phyloP scores from a whole-genome alignment of 2,888 invertebrate genomes.

The Acheta domesticus region DNA sequence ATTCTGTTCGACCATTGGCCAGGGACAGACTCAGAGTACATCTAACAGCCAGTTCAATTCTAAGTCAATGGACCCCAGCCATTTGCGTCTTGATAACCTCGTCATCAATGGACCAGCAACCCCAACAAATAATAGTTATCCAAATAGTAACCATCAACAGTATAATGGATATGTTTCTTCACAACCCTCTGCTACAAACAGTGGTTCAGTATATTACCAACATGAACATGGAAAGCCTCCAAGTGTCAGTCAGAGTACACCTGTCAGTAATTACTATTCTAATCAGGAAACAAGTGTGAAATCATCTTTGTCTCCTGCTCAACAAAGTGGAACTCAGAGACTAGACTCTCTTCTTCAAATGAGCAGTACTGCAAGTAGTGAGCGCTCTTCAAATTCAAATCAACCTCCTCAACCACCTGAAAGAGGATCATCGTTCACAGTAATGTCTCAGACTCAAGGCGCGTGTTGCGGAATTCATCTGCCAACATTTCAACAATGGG shows the following conservation, averaged over 20 bases:
- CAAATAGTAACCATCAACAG: conserved; percentile 31
- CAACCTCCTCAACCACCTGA: conserved; percentile 68
- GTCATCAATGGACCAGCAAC: conserved; percentile 47
- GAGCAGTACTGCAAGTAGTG: conserved; percentile 19
- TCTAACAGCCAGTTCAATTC: conserved; percentile 22
- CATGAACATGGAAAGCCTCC: conserved; percentile 22
- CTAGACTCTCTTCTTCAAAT: conserved; percentile 39
- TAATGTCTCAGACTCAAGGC: conserved; percentile 67
- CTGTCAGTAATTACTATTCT: conserved; percentile 23
- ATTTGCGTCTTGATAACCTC: conserved; percentile 47
- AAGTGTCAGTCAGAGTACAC: neutral
- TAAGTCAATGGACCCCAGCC: conserved; percentile 41
- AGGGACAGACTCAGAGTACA: conserved; percentile 36
- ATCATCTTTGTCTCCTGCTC: neutral
- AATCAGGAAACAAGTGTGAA: conserved; percentile 20
- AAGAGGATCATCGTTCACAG: conserved; percentile 81
- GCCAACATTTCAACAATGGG: conserved; percentile 35
- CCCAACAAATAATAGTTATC: conserved; percentile 37
- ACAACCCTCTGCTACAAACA: conserved; percentile 24
- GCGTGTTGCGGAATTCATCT: conserved; percentile 46
- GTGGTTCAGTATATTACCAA: conserved; percentile 26
- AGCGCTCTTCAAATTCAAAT: neutral
- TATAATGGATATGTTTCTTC: conserved; percentile 30
- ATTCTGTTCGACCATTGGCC: conserved; percentile 35
- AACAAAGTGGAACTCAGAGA: conserved; percentile 37